Percentiles rank a stretch among this genome's conserved stretches.
These are phyloP conservation scores for Gallinago media DNA, from an alignment of 2,113 vertebrate species.

Conservation along the genomic window DNA sequence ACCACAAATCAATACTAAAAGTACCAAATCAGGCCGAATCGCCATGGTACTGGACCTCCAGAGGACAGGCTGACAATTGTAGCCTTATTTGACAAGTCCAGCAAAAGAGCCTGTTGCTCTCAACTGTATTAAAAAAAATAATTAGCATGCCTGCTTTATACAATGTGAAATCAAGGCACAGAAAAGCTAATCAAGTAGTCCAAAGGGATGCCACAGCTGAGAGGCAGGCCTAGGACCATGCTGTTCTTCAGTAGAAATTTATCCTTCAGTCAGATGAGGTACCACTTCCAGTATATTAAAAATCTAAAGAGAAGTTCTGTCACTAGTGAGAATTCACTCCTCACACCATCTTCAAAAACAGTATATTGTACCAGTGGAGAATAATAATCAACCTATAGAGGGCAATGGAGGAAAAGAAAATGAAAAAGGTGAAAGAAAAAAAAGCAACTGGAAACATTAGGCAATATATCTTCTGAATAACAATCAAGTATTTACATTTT, in stretches of 20 bases:
- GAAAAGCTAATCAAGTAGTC: not conserved
- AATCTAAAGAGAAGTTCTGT: not conserved
- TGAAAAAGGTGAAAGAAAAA: slow-evolving; percentile 18
- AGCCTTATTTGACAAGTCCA: not conserved
- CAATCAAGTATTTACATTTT: not conserved
- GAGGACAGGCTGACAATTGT: not conserved
- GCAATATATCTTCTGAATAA: not conserved
- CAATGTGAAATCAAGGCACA: not conserved
- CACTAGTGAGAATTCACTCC: not conserved
- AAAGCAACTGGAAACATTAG: not conserved
- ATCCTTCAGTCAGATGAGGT: not conserved
- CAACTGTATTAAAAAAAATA: not conserved
- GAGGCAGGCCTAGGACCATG: not conserved
- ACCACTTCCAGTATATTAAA: not conserved
- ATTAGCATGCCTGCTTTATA: not conserved
- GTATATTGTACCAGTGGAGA: slow-evolving; percentile 9
- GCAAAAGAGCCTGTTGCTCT: not conserved
- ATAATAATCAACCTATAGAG: slow-evolving; percentile 67
- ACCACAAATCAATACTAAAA: not conserved
- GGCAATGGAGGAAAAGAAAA: slow-evolving; percentile 69
- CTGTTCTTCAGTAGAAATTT: not conserved
- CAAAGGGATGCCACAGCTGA: not conserved
- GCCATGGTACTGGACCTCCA: no score
- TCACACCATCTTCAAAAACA: not conserved
- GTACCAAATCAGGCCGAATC: not conserved